Evolutionary conservation across 35 echinoderm and acorn worm species (phyloP).

Genomic region (Amphiura filiformis): DNA sequence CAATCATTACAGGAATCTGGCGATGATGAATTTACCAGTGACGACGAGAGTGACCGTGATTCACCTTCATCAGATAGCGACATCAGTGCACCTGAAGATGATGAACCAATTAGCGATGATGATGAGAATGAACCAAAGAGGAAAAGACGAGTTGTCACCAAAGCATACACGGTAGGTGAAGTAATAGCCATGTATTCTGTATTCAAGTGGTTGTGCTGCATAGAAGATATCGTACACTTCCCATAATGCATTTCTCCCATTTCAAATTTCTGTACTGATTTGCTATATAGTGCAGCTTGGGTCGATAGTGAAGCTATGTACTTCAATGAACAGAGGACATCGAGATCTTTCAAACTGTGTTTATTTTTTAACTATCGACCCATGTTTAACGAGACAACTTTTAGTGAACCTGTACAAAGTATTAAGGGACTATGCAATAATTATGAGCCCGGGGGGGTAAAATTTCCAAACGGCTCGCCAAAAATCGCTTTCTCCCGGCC

Average conservation of each 20-base stretch:
- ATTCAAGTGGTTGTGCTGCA: background rate
- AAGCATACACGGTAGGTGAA: slow-evolving; percentile 79
- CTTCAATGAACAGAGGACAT: no score
- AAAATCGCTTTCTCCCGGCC: no score
- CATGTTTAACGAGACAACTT: no score
- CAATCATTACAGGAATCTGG: slow-evolving; percentile 77
- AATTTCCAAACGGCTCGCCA: no score
- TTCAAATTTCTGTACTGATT: no score
- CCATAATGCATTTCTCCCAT: no score
- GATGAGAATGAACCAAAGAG: slow-evolving; percentile 80
- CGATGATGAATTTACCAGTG: slow-evolving; percentile 82
- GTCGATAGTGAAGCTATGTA: background rate
- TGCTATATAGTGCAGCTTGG: no score
- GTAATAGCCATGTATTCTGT: background rate
- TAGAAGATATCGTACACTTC: background rate
- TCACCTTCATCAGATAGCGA: slow-evolving; percentile 74
- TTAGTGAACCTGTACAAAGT: no score
- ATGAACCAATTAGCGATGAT: slow-evolving; percentile 82
- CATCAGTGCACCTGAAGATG: slow-evolving; percentile 92
- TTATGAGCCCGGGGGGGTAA: no score
- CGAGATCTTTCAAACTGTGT: no score
- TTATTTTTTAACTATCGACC: no score
- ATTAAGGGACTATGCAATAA: no score
- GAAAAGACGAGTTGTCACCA: slow-evolving; percentile 76
- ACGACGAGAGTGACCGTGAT: slow-evolving; percentile 68